A percentile compares a stretch with the other conserved stretches of the same genome.
Evolutionary conservation across 1,140 invertebrate species (phyloP).

Genomic region (Spodoptera litura): DNA sequence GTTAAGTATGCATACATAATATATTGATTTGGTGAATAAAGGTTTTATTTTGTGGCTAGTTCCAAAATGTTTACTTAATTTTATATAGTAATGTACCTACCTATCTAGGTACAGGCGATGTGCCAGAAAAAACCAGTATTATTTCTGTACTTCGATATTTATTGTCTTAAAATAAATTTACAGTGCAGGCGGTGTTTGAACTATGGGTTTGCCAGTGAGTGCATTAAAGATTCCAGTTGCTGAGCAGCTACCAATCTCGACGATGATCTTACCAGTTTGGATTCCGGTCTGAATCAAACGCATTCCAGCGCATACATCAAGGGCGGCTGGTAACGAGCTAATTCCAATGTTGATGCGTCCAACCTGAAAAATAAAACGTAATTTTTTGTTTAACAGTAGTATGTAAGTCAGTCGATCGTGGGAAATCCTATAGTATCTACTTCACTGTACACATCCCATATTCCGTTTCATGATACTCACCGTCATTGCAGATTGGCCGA

Average conservation of each 20-base stretch:
- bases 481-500: slow-evolving; percentile 62
- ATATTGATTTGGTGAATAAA: too few species aligned
- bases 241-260: slow-evolving; percentile 74
- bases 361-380: slow-evolving; percentile 60
- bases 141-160: not conserved
- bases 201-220: slow-evolving; percentile 48
- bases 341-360: slow-evolving; percentile 70
- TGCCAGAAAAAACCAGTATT: too few species aligned
- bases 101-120: too few species aligned
- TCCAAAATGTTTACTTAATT: too few species aligned
- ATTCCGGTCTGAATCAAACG: slow-evolving; percentile 68
- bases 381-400: too few species aligned
- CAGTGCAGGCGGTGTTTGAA: not conserved
- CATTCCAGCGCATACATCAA: slow-evolving; percentile 73
- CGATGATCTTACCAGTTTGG: slow-evolving; percentile 64
- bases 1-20: too few species aligned
- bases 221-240: slow-evolving; percentile 60
- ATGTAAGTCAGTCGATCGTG: too few species aligned
- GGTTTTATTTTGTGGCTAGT: too few species aligned
- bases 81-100: too few species aligned
- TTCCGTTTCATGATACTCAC: slow-evolving; percentile 51
- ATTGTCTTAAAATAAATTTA: slow-evolving; percentile 2
- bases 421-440: too few species aligned
- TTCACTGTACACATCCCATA: too few species aligned
- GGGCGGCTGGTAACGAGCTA: slow-evolving; percentile 67